Base-by-base conservation (phyloP, 2,797 vertebrate genomes). In the Spondyliosoma cantharus region DNA sequence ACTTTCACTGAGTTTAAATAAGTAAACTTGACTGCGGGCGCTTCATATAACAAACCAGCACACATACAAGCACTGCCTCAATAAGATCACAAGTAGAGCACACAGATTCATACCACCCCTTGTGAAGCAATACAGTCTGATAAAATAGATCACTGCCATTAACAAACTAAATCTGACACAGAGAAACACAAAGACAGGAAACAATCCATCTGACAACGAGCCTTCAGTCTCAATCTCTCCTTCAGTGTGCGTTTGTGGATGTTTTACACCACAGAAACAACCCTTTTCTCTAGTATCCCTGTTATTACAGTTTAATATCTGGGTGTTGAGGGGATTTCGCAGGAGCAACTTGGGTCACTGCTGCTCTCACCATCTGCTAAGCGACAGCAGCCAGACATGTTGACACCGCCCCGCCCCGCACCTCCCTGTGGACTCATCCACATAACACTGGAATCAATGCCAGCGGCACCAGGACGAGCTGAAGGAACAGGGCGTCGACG, bases 361-460 rank as follows among this genome's bases (percentile, higher is more conserved):
- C 71, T 1, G 52, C 52, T 82, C 46, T 57, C 15, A 49, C 89
- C 92, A 92, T 92, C 91, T 93, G 92, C 80, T 88, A 65, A 65
- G 61, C 68, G 54, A 46, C 74, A 73, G 81, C 78, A 83, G 82
- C 58, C 83, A 82, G 76, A 83, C 76, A 64, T 54, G 84, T 58
- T 63, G 70, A 83, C 83, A 84, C 72, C 17, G 0, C 64, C 64
- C 70, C n/a, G 1, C 15, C 77, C 66, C 29, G 27, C 73, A 14
- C 16, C 77, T 74, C 84, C 68, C 60, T 27, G 46, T 22, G 25
- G 79, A 74, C 75, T 74, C 71, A 48, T 78, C 77, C 78, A 81
- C 70, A 73, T 3, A 52, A 54, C 42, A 37, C 79, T 68, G 69
- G 56, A 74, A 83, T 83, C 83, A 71, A 53, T 37, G 79, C 61